phyloP scores from a whole-genome alignment of 2,797 vertebrate genomes.

The Sebastes variabilis region DNA sequence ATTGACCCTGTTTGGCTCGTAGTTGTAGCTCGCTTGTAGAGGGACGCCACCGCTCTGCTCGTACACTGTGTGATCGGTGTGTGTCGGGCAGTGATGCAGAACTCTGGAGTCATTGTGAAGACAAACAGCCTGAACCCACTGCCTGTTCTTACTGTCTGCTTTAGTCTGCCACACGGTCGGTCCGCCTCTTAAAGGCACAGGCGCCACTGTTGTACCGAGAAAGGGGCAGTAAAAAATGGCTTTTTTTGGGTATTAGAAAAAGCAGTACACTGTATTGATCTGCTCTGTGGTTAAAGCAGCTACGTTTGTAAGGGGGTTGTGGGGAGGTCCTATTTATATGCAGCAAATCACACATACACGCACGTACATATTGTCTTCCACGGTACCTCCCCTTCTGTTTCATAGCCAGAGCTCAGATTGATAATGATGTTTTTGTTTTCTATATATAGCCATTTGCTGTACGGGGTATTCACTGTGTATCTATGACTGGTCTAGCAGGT shows the following conservation, averaged over 20 bases:
- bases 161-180: constrained; percentile 69
- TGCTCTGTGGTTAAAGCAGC: constrained; percentile 40
- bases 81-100: constrained; percentile 75
- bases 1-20: constrained; percentile 36
- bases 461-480: constrained; percentile 52
- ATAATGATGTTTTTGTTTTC: constrained; percentile 82
- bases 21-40: background rate
- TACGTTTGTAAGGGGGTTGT: constrained; percentile 13
- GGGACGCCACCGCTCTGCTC: constrained; percentile 27
- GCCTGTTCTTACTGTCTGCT: constrained; percentile 78
- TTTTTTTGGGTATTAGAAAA: constrained; percentile 52
- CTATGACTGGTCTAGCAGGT: constrained; percentile 49
- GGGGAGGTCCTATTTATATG: constrained; percentile 34
- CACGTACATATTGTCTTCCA: constrained; percentile 39
- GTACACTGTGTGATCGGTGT: constrained; percentile 43
- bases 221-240: constrained; percentile 66
- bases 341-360: constrained; percentile 30
- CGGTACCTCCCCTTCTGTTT: constrained; percentile 60
- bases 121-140: constrained; percentile 79
- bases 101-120: constrained; percentile 84
- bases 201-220: constrained; percentile 38
- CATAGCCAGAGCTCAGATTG: constrained; percentile 67
- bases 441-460: constrained; percentile 77
- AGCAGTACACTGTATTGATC: constrained; percentile 32
- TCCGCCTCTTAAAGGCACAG: constrained; percentile 87